phyloP scores from a whole-genome alignment of 37 sponge, comb jelly and placozoan genomes.

The Mnemiopsis leidyi region DNA sequence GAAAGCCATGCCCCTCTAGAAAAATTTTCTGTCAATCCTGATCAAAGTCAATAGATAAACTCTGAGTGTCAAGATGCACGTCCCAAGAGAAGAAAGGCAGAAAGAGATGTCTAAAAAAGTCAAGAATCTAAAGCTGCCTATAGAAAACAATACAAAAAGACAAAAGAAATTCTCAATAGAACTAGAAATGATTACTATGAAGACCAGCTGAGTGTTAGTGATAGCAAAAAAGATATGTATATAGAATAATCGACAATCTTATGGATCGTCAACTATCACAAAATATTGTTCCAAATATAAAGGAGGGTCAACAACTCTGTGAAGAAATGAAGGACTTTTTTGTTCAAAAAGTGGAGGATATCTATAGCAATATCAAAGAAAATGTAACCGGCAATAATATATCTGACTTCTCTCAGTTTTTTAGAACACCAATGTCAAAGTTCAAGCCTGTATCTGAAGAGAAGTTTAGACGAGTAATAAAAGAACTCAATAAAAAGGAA shows the following conservation, averaged over 20 bases:
- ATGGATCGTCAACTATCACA: too few relatives aligned
- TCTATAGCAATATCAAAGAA: too few relatives aligned
- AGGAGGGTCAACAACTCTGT: too few relatives aligned
- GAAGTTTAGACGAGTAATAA: too few relatives aligned
- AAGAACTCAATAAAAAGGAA: too few relatives aligned
- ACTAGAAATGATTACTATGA: not conserved
- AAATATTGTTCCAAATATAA: too few relatives aligned
- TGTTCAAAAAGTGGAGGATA: too few relatives aligned
- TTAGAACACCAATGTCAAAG: too few relatives aligned
- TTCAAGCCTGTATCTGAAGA: too few relatives aligned
- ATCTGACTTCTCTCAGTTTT: too few relatives aligned
- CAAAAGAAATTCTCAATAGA: not conserved
- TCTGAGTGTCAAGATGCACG: not conserved
- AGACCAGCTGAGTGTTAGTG: not conserved
- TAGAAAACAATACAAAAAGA: not conserved
- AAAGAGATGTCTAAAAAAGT: not conserved
- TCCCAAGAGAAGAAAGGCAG: not conserved
- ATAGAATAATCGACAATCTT: not conserved
- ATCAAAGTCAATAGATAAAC: not conserved
- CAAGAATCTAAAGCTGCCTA: not conserved
- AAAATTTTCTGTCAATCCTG: not conserved
- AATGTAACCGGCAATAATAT: too few relatives aligned
- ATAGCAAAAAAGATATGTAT: not conserved
- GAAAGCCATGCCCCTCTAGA: not conserved
- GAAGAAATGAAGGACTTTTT: too few relatives aligned